Conservation (phyloP, 2,113 vertebrate species). For the Chauna torquata region DNA sequence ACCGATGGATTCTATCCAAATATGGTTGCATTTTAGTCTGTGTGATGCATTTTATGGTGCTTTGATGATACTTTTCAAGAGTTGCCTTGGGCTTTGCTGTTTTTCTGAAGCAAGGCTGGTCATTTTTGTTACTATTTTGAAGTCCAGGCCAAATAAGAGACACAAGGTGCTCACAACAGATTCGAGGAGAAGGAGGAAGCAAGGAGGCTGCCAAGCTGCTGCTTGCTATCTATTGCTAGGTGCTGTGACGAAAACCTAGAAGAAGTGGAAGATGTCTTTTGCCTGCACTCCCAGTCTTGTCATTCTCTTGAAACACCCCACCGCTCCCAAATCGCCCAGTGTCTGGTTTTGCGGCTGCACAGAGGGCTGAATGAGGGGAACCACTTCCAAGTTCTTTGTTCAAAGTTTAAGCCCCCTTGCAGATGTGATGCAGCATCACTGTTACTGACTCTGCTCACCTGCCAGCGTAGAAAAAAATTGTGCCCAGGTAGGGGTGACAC, state of each 20-base stretch:
- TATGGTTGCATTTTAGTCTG: background rate
- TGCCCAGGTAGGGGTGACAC: background rate
- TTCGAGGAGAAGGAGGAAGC: background rate
- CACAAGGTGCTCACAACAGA: background rate
- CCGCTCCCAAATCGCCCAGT: too few relatives aligned
- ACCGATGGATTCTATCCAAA: background rate
- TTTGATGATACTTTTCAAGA: background rate
- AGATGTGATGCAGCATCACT: background rate
- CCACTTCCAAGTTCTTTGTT: background rate
- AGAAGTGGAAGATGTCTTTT: background rate
- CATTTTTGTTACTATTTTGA: background rate
- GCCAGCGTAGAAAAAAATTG: background rate
- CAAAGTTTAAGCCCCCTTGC: background rate
- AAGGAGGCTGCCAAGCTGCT: background rate
- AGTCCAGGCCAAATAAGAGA: background rate
- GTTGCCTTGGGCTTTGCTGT: background rate
- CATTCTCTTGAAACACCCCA: background rate
- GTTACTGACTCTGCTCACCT: background rate
- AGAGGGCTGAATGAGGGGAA: background rate
- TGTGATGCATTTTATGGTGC: too few relatives aligned
- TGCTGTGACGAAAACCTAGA: background rate
- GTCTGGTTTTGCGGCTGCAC: background rate
- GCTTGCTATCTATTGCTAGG: background rate
- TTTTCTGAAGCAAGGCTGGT: background rate
- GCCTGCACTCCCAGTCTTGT: background rate